phyloP scores from a whole-genome alignment of 1,140 invertebrate genomes.

The Bombus vancouverensis region DNA sequence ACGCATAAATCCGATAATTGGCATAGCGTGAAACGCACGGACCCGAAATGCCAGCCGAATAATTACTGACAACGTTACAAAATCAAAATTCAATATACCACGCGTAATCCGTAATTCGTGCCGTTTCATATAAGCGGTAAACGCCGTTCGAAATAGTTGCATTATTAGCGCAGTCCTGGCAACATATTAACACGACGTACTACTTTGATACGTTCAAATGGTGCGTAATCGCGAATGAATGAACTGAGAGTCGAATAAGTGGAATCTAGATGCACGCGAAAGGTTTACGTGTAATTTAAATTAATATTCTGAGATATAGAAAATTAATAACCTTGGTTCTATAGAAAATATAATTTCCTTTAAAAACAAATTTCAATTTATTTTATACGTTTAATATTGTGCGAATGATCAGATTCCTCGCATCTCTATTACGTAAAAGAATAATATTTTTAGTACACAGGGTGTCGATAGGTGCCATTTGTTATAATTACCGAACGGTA shows the following conservation, averaged over 20 bases:
- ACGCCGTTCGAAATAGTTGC: not conserved
- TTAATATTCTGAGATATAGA: not conserved
- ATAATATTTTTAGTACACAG: no score
- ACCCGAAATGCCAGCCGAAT: slow-evolving; percentile 13
- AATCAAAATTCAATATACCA: slow-evolving; percentile 47
- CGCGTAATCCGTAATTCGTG: slow-evolving; percentile 29
- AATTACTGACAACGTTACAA: slow-evolving; percentile 31
- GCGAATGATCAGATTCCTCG: no score
- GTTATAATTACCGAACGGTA: no score
- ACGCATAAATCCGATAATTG: slow-evolving; percentile 57
- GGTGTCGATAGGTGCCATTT: no score
- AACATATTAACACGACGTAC: not conserved
- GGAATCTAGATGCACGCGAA: not conserved
- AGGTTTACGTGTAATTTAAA: not conserved
- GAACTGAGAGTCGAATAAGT: not conserved
- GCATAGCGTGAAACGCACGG: slow-evolving; percentile 20
- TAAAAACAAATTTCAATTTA: no score
- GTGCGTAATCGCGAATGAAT: not conserved
- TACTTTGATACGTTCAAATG: not conserved
- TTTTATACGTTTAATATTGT: no score
- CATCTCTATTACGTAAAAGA: no score
- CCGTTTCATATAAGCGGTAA: slow-evolving; percentile 1
- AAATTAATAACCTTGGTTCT: no score
- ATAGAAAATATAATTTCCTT: no score
- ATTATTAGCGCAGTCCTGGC: not conserved